These are phyloP conservation scores for Tychaedon coryphoeus DNA, from an alignment of 2,113 vertebrate species.

Conservation along the genomic window DNA sequence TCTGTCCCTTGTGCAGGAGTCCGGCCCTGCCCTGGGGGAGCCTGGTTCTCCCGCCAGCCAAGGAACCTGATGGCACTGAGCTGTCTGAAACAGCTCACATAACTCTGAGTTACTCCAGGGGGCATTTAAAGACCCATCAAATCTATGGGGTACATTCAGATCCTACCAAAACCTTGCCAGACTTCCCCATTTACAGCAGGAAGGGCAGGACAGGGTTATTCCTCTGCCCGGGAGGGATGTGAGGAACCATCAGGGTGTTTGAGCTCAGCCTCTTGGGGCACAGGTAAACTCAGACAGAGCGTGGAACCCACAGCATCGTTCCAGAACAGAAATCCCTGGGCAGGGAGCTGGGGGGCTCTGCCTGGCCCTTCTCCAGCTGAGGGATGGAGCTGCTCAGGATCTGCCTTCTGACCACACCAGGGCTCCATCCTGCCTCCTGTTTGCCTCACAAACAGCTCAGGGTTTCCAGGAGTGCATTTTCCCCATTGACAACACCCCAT, in stretches of 20 bases:
- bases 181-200: background rate
- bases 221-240: background rate
- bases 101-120: background rate
- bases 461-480: background rate
- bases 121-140: background rate
- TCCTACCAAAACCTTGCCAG: background rate
- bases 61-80: background rate
- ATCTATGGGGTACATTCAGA: accelerated
- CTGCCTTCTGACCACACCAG: background rate
- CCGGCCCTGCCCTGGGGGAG: background rate
- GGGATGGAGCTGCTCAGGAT: background rate
- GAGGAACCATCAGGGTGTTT: background rate
- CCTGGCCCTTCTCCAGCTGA: too few relatives aligned
- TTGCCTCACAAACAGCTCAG: background rate
- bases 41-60: background rate
- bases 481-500: background rate
- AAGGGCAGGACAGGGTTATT: background rate
- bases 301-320: accelerated
- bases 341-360: background rate
- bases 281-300: background rate
- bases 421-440: too few relatives aligned
- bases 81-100: background rate
- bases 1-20: background rate
- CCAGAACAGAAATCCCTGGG: background rate
- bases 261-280: background rate